Conservation (phyloP, 2,113 vertebrate species). For the Gymnarchus niloticus region DNA sequence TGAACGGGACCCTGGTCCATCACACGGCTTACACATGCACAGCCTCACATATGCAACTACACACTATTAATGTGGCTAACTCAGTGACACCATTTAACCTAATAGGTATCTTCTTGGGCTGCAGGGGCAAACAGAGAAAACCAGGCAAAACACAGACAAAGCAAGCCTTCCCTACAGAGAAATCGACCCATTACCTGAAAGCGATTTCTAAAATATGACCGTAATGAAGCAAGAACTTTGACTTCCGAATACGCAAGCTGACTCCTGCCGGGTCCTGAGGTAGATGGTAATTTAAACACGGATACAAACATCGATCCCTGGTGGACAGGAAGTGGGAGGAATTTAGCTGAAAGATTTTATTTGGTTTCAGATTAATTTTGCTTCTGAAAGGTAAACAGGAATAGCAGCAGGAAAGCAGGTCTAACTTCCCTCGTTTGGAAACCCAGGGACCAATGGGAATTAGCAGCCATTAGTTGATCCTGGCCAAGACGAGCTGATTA, state of each 20-base stretch:
- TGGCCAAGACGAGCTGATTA: slow-evolving; percentile 25
- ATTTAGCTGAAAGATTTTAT: background rate
- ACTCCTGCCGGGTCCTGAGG: background rate
- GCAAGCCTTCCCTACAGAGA: background rate
- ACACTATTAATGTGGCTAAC: too few species aligned
- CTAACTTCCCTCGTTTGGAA: background rate
- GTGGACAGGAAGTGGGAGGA: background rate
- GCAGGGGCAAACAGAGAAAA: background rate
- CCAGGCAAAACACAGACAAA: background rate
- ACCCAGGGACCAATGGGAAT: background rate
- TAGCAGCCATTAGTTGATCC: background rate
- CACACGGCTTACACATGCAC: background rate
- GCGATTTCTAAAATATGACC: slow-evolving; percentile 3
- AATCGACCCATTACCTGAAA: background rate
- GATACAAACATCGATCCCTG: background rate
- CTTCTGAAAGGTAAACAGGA: background rate
- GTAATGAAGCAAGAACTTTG: background rate
- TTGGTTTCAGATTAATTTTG: background rate
- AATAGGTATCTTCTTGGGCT: too few species aligned
- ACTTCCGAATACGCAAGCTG: background rate
- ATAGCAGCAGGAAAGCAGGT: background rate
- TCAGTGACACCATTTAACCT: too few species aligned
- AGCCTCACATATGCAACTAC: background rate
- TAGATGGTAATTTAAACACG: background rate
- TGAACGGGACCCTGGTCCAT: background rate